A percentile compares a stretch with the other conserved stretches of the same genome.
Conservation (phyloP, 2,113 vertebrate species). For the Microcebus griseorufus region DNA sequence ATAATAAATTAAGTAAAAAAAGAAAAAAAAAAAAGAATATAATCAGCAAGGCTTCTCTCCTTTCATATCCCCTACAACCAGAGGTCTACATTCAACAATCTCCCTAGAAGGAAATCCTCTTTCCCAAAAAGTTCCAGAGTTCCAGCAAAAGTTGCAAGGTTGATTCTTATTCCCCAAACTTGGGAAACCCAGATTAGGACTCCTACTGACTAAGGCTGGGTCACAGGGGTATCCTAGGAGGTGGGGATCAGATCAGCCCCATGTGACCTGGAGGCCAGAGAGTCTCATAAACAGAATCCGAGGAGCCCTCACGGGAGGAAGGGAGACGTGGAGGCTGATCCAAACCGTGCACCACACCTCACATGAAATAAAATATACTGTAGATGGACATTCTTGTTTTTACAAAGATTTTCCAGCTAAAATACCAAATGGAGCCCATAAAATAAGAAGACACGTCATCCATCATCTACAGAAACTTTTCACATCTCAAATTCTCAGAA, state of each 20-base stretch:
- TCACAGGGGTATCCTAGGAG: neutral
- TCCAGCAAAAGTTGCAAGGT: neutral
- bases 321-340: neutral
- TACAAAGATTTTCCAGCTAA: neutral
- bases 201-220: neutral
- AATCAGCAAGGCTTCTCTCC: neutral
- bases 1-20: no score
- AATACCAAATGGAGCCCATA: neutral
- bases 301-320: neutral
- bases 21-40: neutral
- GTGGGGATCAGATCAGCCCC: neutral
- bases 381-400: neutral
- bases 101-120: neutral
- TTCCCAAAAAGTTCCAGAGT: neutral
- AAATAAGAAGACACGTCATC: neutral
- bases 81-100: neutral
- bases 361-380: neutral
- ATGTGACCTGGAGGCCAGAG: neutral
- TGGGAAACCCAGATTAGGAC: neutral
- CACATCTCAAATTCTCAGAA: conserved; percentile 2
- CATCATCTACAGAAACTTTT: neutral
- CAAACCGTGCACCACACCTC: neutral
- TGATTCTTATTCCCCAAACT: neutral
- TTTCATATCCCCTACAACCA: neutral
- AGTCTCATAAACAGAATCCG: neutral